Base-by-base conservation (phyloP, 30 jellyfish, hydroid and myxozoan genomes). In the Phacellophora camtschatica region DNA sequence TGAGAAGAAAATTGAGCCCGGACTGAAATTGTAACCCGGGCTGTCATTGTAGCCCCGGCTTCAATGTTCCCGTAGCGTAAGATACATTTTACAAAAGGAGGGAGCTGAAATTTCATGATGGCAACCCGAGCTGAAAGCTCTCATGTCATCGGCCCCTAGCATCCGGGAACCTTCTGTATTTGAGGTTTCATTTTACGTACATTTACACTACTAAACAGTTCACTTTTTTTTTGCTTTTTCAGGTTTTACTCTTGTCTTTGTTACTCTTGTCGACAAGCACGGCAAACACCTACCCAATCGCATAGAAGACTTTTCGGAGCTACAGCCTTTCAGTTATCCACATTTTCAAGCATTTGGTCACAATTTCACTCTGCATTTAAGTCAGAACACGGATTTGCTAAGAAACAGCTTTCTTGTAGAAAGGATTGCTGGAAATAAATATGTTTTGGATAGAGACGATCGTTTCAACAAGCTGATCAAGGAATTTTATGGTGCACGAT, bases 301-400 rank as follows among this genome's bases (percentile, higher is more conserved):
- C 30, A 19, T 80, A 23, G 41, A 56, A 50, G 81, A 62, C 30
- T 64, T 24, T 53, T 5, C 20, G 3, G 24, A 30, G n/a, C 41
- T 45, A 15, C 64, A 71, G 34, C 58, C 84, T 6, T 80, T 66
- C 48, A 70, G 27, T 4, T 80, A 12, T 51, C 91, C 91, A 6
- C 63, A 66, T 33, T 80, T 80, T 78, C 48, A 80, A 61, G 91
- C 84, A 31, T 80, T 80, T 35, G 91, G 84, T 32, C 66, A 36
- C 55, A 80, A 66, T 50, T 80, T 80, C 71, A 80, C 91, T 16
- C 82, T 80, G 33, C 56, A 80, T 30, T 59, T 80, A 36, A 64
- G 29, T 34, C 77, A 64, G 58, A 80, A 80, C 50, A 27, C 15
- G 22, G 37, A 51, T 20, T 65, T 80, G 11, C 77, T 80, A 22